Percentiles rank a stretch among this genome's conserved stretches.
Conservation (phyloP, 1,140 invertebrate genomes). For the Oncopodura yosiiana region DNA sequence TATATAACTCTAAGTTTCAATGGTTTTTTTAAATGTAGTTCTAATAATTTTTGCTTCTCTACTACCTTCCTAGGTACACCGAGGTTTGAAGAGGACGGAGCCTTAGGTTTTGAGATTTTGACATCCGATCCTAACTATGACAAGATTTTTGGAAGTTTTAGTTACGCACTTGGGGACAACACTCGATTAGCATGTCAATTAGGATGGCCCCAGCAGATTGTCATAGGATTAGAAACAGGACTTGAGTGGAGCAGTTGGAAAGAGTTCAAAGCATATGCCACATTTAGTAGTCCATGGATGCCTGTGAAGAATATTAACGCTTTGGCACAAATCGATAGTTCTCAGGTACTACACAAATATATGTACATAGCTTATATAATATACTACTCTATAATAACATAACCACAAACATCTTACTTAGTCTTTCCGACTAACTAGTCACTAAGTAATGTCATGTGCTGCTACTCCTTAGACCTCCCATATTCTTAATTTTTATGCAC, state of each 20-base stretch:
- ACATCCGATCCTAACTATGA: conserved; percentile 32
- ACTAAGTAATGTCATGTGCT: too few relatives aligned
- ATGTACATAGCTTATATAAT: too few relatives aligned
- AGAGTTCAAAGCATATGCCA: conserved; percentile 28
- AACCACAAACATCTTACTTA: too few relatives aligned
- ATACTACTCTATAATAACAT: too few relatives aligned
- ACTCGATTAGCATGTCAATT: conserved; percentile 29
- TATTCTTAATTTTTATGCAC: too few relatives aligned
- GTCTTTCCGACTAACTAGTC: too few relatives aligned
- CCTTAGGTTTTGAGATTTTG: conserved; percentile 32
- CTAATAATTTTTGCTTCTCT: too few relatives aligned
- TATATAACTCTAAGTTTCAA: too few relatives aligned
- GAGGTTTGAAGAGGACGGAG: conserved; percentile 30
- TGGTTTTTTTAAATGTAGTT: too few relatives aligned
- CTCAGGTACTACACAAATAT: conserved; percentile 35
- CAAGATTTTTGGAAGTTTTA: conserved; percentile 35
- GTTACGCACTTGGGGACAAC: conserved; percentile 30
- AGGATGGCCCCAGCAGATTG: conserved; percentile 30
- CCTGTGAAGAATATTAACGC: conserved; percentile 31
- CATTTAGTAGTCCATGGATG: conserved; percentile 31
- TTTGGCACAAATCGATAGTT: conserved; percentile 29
- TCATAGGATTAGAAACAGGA: conserved; percentile 29
- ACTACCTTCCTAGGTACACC: conserved; percentile 29
- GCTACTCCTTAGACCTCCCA: too few relatives aligned
- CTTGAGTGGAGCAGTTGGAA: conserved; percentile 29